A percentile compares a stretch with the other conserved stretches of the same genome.
Evolutionary conservation across 2,797 vertebrate genomes (phyloP).

Genomic region (Aplochiton taeniatus): DNA sequence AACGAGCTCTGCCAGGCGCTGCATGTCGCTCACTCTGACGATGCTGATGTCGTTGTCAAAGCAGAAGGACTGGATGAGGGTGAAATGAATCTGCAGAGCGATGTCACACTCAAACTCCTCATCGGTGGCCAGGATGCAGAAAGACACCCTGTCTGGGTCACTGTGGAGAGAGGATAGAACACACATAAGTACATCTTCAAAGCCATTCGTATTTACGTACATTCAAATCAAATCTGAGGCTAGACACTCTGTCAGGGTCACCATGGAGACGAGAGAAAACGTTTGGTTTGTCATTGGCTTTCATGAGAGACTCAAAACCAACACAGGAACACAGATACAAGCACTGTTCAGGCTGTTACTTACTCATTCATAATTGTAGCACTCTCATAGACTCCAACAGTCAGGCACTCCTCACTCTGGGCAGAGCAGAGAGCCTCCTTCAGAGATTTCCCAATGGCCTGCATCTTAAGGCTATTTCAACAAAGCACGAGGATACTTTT

Average conservation of each 20-base stretch:
- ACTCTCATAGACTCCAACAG: slow-evolving; percentile 91
- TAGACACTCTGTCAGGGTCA: slow-evolving; percentile 86
- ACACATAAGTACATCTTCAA: not conserved
- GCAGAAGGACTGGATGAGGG: slow-evolving; percentile 96
- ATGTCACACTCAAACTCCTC: slow-evolving; percentile 88
- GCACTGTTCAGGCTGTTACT: slow-evolving; percentile 59
- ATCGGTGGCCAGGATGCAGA: slow-evolving; percentile 87
- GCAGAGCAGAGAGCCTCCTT: slow-evolving; percentile 84
- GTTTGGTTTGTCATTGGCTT: too few relatives aligned
- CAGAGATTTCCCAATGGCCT: slow-evolving; percentile 82
- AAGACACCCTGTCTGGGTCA: slow-evolving; percentile 88
- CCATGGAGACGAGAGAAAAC: slow-evolving; percentile 65
- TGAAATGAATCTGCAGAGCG: slow-evolving; percentile 96
- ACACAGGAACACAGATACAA: not conserved
- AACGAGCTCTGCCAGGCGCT: slow-evolving; percentile 77
- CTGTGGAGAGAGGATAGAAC: slow-evolving; percentile 60
- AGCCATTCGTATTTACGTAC: not conserved
- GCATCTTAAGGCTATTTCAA: slow-evolving; percentile 69
- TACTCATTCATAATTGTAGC: slow-evolving; percentile 94
- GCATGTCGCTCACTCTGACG: slow-evolving; percentile 85
- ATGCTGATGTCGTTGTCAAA: slow-evolving; percentile 97
- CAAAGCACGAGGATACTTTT: not conserved
- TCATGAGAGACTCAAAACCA: not conserved
- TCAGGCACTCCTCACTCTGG: slow-evolving; percentile 83
- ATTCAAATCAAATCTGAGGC: not conserved